Conservation (phyloP, 2,797 vertebrate species). For the Alosa sapidissima region DNA sequence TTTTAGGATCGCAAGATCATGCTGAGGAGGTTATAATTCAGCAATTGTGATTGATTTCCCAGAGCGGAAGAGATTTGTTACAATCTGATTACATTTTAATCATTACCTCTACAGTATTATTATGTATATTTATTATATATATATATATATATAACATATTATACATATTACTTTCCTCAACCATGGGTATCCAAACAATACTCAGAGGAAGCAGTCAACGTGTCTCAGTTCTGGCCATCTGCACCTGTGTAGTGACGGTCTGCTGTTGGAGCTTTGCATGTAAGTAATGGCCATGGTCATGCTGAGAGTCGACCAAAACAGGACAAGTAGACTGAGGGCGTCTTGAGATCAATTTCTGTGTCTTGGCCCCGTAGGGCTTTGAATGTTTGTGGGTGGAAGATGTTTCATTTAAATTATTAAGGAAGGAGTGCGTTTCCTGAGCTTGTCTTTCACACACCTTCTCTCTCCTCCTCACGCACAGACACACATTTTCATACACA, state of each 20-base stretch:
- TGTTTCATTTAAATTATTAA: constrained; percentile 22
- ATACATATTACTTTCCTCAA: too few species aligned
- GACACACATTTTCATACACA: background rate
- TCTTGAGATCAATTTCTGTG: background rate
- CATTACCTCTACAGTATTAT: background rate
- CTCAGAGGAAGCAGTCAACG: background rate
- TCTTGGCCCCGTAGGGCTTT: background rate
- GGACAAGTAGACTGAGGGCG: background rate
- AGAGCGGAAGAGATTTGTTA: background rate
- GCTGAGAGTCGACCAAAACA: background rate
- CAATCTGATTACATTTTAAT: background rate
- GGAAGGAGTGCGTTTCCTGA: constrained; percentile 29
- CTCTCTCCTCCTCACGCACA: constrained; percentile 41
- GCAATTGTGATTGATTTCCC: background rate
- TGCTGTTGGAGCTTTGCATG: background rate
- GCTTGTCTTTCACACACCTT: constrained; percentile 36
- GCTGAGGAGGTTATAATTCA: background rate
- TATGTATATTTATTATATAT: too few species aligned
- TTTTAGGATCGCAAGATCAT: too few species aligned
- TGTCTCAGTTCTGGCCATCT: background rate
- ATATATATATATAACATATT: too few species aligned
- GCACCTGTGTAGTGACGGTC: background rate
- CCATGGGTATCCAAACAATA: background rate
- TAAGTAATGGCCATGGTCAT: background rate
- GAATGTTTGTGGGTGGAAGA: background rate